Percentiles rank a stretch among this genome's conserved stretches.
These are phyloP conservation scores for Athrips mouffetella DNA, from an alignment of 2,888 invertebrate species.

Conservation along the genomic window DNA sequence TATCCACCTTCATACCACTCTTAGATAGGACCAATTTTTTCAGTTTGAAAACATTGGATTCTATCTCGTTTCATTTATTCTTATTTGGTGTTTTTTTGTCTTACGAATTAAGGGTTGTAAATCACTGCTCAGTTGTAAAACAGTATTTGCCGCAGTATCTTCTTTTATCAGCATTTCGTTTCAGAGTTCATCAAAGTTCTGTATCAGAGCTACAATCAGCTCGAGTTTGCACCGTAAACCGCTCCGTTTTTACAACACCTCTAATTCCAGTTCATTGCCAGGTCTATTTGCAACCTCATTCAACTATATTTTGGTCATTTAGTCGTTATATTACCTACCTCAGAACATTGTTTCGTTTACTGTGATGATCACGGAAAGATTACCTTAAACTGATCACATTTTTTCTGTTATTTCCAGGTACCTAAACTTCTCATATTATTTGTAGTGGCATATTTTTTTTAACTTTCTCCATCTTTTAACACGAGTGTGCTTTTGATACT, in stretches of 20 bases:
- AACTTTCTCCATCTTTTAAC: too few relatives aligned
- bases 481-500: too few relatives aligned
- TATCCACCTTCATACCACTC: not conserved
- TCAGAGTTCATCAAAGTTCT: constrained; percentile 20
- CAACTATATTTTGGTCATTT: not conserved
- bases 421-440: too few relatives aligned
- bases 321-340: not conserved
- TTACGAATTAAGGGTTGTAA: constrained; percentile 3
- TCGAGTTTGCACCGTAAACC: constrained; percentile 40
- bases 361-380: too few relatives aligned
- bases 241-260: constrained; percentile 54
- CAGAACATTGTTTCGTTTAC: not conserved
- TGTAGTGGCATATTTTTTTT: too few relatives aligned
- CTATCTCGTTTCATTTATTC: too few relatives aligned
- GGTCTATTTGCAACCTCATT: constrained; percentile 6
- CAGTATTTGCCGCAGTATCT: not conserved
- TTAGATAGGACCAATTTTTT: not conserved
- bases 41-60: not conserved
- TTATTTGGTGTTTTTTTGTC: too few relatives aligned
- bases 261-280: constrained; percentile 50
- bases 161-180: constrained; percentile 1
- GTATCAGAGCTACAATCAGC: constrained; percentile 21
- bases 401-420: too few relatives aligned
- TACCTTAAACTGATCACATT: too few relatives aligned
- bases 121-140: not conserved